Base-by-base conservation (phyloP, 2,888 invertebrate genomes). In the Drosophila mercatorum region DNA sequence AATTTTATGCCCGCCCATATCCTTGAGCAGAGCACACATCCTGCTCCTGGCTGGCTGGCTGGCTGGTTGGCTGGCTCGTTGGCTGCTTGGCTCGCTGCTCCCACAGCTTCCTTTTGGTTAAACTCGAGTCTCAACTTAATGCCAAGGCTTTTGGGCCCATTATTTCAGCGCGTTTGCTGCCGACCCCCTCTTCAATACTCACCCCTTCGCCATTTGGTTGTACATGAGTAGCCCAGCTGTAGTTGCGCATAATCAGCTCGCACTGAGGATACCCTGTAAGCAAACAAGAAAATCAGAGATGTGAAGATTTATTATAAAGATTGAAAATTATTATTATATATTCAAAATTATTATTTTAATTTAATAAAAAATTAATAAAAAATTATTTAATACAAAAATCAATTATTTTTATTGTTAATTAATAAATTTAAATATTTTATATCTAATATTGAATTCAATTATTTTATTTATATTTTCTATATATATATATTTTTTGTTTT, bases 111-210 rank as follows among this genome's bases (percentile, higher is more conserved):
- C 52, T 57, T 46, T 52, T 53, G 71, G 67, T 80, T 75, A 72
- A 74, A 72, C 77, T 79, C 68, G 80, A 70, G 74, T 81, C 68
- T 75, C 68, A 74, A 75, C 65, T 79, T 86, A 88, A 88, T 88
- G 78, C 83, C 81, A 63, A 75, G 88, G 81, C 84, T 81, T 89
- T 85, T 79, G 73, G 90, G 75, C 75, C 89, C 89, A 88, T 88
- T 88, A 88, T 89, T 84, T 83, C 56, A 73, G 67, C 76, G 85
- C 68, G 59, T 72, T 75, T 75, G 63, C 67, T 52, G 60, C 38
- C 17, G 6, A n/a, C 28, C 40, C 34, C 40, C 55, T n/a, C 40
- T 17, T 3, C 28, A 40, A 26, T 40, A 5, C 53, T 22, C 26
- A 40, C 53, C 53, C 40, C 40, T 40, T 14, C n/a, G n/a, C 41